These are phyloP conservation scores for Stratiomys singularior DNA, from an alignment of 2,888 invertebrate genomes.

Conservation along the genomic window DNA sequence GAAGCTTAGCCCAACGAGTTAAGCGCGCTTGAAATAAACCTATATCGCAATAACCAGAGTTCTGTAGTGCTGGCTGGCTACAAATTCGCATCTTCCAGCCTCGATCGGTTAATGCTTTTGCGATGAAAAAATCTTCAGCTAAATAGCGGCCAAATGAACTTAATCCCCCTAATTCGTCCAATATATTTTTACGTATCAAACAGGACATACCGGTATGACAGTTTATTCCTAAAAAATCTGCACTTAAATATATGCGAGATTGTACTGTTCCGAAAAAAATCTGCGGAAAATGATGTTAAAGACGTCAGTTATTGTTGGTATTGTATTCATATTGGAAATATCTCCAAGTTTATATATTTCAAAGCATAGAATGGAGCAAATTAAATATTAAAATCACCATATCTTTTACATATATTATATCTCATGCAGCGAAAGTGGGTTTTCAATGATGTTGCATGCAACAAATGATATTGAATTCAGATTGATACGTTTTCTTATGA, in stretches of 20 bases:
- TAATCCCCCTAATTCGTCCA: conserved; percentile 93
- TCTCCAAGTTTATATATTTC: too few relatives aligned
- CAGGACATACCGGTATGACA: conserved; percentile 99
- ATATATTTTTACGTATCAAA: conserved; percentile 84
- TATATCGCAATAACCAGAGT: conserved; percentile 89
- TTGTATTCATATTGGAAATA: too few relatives aligned
- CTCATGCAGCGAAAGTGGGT: too few relatives aligned
- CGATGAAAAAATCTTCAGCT: conserved; percentile 98
- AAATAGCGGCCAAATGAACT: conserved; percentile 91
- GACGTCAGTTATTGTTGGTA: too few relatives aligned
- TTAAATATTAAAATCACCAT: too few relatives aligned
- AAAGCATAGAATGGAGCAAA: too few relatives aligned
- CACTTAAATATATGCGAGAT: conserved; percentile 92
- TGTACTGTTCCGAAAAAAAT: conserved; percentile 97
- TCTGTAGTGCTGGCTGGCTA: conserved; percentile 95
- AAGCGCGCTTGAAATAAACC: conserved; percentile 85
- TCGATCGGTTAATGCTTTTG: conserved; percentile 84
- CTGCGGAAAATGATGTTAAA: conserved; percentile 60
- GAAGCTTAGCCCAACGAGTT: conserved; percentile 92
- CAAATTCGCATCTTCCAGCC: conserved; percentile 93
- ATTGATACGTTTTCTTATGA: too few relatives aligned
- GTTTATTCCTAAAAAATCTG: conserved; percentile 91
- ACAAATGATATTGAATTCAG: too few relatives aligned
- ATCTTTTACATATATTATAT: too few relatives aligned
- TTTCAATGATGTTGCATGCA: too few relatives aligned